Percentiles rank a stretch among this genome's conserved stretches.
Conservation (phyloP, 2,113 vertebrate genomes). For the Ia io region DNA sequence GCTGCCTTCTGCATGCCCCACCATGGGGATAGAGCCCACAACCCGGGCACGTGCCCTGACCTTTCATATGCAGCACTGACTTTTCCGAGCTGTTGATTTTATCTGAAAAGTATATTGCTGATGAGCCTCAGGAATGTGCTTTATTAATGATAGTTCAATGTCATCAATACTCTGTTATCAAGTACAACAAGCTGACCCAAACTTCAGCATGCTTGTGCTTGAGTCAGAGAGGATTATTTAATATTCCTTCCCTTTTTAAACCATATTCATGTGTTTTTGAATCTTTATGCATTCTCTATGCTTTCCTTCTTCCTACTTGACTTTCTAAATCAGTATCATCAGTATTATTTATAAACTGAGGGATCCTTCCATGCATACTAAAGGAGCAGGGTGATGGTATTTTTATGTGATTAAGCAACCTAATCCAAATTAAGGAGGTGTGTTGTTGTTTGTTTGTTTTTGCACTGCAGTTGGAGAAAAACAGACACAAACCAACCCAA, state of each 20-base stretch:
- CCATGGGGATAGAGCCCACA: too few species aligned
- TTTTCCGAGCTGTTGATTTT: constrained; percentile 42
- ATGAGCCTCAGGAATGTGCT: neutral
- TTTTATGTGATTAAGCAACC: neutral
- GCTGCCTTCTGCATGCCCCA: too few species aligned
- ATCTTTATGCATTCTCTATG: neutral
- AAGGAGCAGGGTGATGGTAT: neutral
- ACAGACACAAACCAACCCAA: neutral
- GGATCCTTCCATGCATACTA: neutral
- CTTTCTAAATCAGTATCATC: neutral
- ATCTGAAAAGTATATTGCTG: constrained; percentile 8
- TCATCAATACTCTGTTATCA: neutral
- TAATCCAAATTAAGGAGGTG: neutral
- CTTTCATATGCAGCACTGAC: neutral
- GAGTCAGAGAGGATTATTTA: neutral
- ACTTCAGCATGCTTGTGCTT: neutral
- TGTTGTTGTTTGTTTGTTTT: neutral
- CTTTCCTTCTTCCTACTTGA: neutral
- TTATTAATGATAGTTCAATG: constrained; percentile 39
- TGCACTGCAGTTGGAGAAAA: neutral
- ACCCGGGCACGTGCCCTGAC: neutral
- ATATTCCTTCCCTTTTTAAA: neutral
- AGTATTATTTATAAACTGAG: neutral
- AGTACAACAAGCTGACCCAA: neutral
- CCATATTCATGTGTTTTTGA: neutral